Evolutionary conservation across 2,113 vertebrate genomes (phyloP).

Genomic region (Polyodon spathula): DNA sequence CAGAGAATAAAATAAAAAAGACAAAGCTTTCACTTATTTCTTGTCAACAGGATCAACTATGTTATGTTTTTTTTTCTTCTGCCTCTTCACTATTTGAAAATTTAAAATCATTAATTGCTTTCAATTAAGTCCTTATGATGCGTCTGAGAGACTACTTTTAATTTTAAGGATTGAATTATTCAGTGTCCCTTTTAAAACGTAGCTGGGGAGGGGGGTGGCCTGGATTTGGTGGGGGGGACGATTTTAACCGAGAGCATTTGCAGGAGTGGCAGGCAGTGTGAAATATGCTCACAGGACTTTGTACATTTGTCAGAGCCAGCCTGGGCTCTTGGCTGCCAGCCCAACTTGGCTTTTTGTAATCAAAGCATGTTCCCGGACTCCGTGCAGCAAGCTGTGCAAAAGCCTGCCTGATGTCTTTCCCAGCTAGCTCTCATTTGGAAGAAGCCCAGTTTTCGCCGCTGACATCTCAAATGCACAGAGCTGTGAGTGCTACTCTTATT

Average conservation of each 20-base stretch:
- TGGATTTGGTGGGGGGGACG: slow-evolving; percentile 9
- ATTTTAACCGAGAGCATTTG: slow-evolving; percentile 38
- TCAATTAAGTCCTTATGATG: slow-evolving; percentile 11
- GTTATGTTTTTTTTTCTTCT: too few species aligned
- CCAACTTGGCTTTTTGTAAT: slow-evolving; percentile 80
- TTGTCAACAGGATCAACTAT: too few species aligned
- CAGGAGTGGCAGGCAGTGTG: slow-evolving; percentile 39
- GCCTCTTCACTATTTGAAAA: too few species aligned
- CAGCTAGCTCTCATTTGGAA: slow-evolving; percentile 72
- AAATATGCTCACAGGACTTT: slow-evolving; percentile 54
- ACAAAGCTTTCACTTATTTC: too few species aligned
- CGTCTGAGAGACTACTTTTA: neutral
- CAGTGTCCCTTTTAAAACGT: slow-evolving; percentile 22
- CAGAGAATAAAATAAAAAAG: too few species aligned
- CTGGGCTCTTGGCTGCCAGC: slow-evolving; percentile 66
- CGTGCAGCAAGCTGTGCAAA: slow-evolving; percentile 65
- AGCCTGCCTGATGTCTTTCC: slow-evolving; percentile 48
- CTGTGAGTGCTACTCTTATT: slow-evolving; percentile 71
- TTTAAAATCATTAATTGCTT: too few species aligned
- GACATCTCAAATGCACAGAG: slow-evolving; percentile 71
- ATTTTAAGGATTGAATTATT: slow-evolving; percentile 1
- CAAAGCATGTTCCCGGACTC: slow-evolving; percentile 88
- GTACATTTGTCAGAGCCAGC: slow-evolving; percentile 59
- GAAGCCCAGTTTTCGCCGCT: slow-evolving; percentile 52
- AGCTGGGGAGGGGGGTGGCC: slow-evolving; percentile 34